phyloP scores from a whole-genome alignment of 2,797 vertebrate genomes.

The Labeo calbasu region DNA sequence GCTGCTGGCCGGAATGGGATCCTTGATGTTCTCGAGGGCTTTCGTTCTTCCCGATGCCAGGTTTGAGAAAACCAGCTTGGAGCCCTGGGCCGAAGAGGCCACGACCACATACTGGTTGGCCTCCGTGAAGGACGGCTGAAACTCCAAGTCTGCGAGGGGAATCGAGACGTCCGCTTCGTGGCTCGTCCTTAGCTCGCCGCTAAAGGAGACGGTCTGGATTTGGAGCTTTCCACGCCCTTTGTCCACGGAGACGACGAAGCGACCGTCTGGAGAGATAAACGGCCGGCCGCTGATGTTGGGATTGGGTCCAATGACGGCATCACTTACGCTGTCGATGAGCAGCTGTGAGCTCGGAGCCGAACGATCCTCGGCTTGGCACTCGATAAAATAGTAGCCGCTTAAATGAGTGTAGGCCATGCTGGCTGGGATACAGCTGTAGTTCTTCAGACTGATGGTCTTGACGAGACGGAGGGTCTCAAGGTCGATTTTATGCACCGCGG shows the following conservation, averaged over 20 bases:
- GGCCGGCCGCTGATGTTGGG: slow-evolving; percentile 78
- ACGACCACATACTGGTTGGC: slow-evolving; percentile 86
- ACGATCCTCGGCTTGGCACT: slow-evolving; percentile 75
- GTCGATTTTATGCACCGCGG: slow-evolving; percentile 90
- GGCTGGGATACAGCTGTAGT: slow-evolving; percentile 82
- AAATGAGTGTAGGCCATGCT: slow-evolving; percentile 93
- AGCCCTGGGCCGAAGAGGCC: slow-evolving; percentile 80
- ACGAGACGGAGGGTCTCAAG: slow-evolving; percentile 89
- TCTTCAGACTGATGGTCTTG: slow-evolving; percentile 87
- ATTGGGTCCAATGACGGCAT: slow-evolving; percentile 85
- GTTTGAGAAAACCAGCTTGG: slow-evolving; percentile 87
- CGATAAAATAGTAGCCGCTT: slow-evolving; percentile 90
- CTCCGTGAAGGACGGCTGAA: slow-evolving; percentile 88
- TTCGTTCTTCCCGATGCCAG: slow-evolving; percentile 83
- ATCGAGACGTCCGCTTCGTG: slow-evolving; percentile 73
- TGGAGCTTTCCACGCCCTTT: slow-evolving; percentile 71
- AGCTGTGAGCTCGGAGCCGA: slow-evolving; percentile 75
- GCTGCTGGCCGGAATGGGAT: slow-evolving; percentile 78
- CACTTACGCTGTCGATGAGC: slow-evolving; percentile 90
- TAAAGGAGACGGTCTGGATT: slow-evolving; percentile 85
- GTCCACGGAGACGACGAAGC: slow-evolving; percentile 84
- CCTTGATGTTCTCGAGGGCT: slow-evolving; percentile 83
- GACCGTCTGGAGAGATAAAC: slow-evolving; percentile 86
- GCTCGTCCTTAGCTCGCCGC: slow-evolving; percentile 81
- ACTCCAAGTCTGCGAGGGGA: slow-evolving; percentile 85